phyloP scores from a whole-genome alignment of 2,888 invertebrate genomes.

The Diadegma fenestrale region DNA sequence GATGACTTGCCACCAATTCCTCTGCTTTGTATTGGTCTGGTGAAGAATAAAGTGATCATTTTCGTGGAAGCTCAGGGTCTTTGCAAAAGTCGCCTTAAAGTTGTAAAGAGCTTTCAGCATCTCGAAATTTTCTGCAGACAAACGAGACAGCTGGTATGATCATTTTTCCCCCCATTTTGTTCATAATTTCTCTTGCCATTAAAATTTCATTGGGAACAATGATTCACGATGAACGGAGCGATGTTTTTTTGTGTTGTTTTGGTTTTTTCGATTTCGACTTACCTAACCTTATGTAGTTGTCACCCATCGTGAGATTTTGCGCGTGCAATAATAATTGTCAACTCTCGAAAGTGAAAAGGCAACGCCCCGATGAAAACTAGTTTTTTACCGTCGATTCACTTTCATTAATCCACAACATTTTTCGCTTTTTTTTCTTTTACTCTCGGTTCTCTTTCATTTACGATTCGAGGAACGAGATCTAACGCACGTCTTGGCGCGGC shows the following conservation, averaged over 20 bases:
- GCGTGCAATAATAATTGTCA: constrained; percentile 24
- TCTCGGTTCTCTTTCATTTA: constrained; percentile 43
- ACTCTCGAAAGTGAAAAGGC: constrained; percentile 67
- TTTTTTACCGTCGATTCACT: constrained; percentile 73
- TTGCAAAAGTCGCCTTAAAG: constrained; percentile 93
- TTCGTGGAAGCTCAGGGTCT: constrained; percentile 92
- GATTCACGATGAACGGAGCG: neutral
- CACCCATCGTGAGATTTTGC: constrained; percentile 76
- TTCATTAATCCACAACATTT: constrained; percentile 76
- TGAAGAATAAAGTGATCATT: constrained; percentile 93
- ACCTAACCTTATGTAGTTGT: constrained; percentile 82
- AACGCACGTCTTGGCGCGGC: neutral
- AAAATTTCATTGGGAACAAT: neutral
- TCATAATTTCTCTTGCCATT: neutral
- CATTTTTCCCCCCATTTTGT: neutral
- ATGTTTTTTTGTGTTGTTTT: constrained; percentile 11
- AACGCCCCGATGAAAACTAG: constrained; percentile 78
- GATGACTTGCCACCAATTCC: constrained; percentile 96
- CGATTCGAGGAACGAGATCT: constrained; percentile 3
- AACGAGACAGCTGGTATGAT: neutral
- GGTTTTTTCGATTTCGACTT: constrained; percentile 68
- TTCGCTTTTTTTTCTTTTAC: constrained; percentile 68
- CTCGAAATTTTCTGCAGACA: constrained; percentile 88
- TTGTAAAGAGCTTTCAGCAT: constrained; percentile 94
- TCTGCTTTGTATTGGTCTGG: constrained; percentile 91